Base-by-base conservation (phyloP, 2,797 vertebrate species). In the Setipinna tenuifilis region DNA sequence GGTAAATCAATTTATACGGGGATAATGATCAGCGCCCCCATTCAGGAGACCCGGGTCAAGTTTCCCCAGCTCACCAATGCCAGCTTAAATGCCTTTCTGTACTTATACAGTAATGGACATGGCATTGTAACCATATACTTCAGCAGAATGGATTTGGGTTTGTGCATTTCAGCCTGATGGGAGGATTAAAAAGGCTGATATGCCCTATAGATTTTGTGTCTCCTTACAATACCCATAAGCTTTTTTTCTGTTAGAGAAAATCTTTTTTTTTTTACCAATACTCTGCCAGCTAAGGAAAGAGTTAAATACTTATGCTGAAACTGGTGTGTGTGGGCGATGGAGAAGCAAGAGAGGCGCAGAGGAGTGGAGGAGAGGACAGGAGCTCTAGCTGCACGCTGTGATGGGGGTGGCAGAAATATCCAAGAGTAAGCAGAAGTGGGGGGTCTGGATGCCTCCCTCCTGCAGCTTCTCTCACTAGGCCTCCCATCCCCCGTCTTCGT, bases 401-500 rank as follows among this genome's bases (percentile, higher is more conserved):
- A 89, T 89, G 91, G 91, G 93, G 95, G 95, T 84, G 92, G 93
- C 92, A 89, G 94, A 91, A 92, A 93, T 94, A 93, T 95, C 93
- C 91, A 90, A 90, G 93, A 92, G 89, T 91, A 82, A 86, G 84
- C 90, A 89, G 92, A 93, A 86, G 85, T 61, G 65, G 90, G 92
- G 92, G 91, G 92, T 93, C 88, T 93, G 91, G 94, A 95, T 95
- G 94, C 94, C 94, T 94, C 93, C 94, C 93, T 95, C 88, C 87
- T 92, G 91, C 85, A 84, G 89, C 86, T 91, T 61, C 91, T 92
- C 93, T 94, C 90, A 88, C 95, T 93, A 93, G 91, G 94, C 94
- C 94, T 94, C 94, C 93, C 65, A 90, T 90, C 90, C 50, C 89
- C 86, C 90, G 84, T 85, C 83, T 82, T 68, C n/a, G 82, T 90